Conservation (phyloP, 2,888 invertebrate species). For the Tipula unca region DNA sequence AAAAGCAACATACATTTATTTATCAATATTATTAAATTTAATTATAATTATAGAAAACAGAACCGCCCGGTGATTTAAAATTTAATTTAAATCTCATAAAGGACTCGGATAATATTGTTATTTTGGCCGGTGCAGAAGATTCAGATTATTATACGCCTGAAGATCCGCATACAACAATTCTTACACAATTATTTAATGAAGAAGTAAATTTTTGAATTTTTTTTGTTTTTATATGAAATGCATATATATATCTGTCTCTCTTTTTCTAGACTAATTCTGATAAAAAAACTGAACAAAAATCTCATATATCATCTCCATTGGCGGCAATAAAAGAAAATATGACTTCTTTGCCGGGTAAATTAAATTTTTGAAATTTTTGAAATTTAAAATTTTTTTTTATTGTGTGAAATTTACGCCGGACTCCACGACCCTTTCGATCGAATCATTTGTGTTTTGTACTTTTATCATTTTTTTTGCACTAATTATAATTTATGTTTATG, state of each 20-base stretch:
- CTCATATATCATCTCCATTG: slow-evolving; percentile 30
- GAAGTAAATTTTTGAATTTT: slow-evolving; percentile 27
- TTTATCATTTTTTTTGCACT: neutral
- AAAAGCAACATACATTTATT: neutral
- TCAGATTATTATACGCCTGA: slow-evolving; percentile 74
- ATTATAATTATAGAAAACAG: slow-evolving; percentile 29
- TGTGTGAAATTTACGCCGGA: neutral
- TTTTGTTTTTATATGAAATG: neutral
- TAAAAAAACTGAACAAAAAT: slow-evolving; percentile 22
- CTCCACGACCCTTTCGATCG: neutral
- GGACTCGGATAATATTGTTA: slow-evolving; percentile 29
- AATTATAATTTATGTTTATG: neutral
- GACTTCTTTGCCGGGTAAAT: slow-evolving; percentile 51
- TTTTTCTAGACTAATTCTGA: slow-evolving; percentile 23
- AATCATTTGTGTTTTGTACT: neutral
- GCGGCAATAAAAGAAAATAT: slow-evolving; percentile 49
- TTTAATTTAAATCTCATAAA: slow-evolving; percentile 25
- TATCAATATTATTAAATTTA: slow-evolving; percentile 17
- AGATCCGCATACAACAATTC: slow-evolving; percentile 59
- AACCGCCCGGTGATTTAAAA: slow-evolving; percentile 27
- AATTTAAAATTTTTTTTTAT: neutral
- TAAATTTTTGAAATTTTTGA: neutral
- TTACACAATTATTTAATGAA: slow-evolving; percentile 50
- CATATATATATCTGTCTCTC: slow-evolving; percentile 14
- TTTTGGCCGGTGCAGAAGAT: slow-evolving; percentile 49